Conservation (phyloP, 2,113 vertebrate genomes). For the Egretta garzetta region DNA sequence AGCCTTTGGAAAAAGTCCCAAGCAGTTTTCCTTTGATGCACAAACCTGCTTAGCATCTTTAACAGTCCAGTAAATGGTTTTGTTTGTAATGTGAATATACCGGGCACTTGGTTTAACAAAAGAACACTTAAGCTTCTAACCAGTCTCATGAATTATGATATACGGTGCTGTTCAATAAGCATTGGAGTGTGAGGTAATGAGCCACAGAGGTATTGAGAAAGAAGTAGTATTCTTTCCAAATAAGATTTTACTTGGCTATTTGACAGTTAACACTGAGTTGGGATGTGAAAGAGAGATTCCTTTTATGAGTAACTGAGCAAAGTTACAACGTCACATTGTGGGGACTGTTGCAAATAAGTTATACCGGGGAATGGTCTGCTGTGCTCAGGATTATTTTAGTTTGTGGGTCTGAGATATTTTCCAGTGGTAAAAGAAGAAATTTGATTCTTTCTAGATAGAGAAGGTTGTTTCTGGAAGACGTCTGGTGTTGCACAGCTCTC, state of each 20-base stretch:
- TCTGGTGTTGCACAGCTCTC: rapidly evolving
- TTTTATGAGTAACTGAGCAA: background rate
- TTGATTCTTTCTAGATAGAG: background rate
- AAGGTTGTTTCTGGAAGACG: background rate
- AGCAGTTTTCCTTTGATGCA: background rate
- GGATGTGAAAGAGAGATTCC: background rate
- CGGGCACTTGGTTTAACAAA: rapidly evolving
- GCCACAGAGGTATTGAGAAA: background rate
- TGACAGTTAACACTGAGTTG: background rate
- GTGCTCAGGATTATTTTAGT: background rate
- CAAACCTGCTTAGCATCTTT: background rate
- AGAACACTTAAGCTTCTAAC: background rate
- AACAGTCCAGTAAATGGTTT: background rate
- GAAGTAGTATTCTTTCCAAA: background rate
- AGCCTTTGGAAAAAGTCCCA: background rate
- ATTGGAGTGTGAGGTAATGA: background rate
- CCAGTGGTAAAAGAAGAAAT: background rate
- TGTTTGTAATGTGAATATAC: background rate
- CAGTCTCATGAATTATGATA: background rate
- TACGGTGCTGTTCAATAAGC: background rate
- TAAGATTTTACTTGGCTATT: background rate
- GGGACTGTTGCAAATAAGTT: background rate
- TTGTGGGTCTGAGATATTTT: background rate
- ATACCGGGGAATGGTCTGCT: background rate
- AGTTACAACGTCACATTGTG: background rate